Evolutionary conservation across 2,888 invertebrate genomes (phyloP), one percentile per base, ranked within the genome.

Genomic region (Alitta virens): DNA sequence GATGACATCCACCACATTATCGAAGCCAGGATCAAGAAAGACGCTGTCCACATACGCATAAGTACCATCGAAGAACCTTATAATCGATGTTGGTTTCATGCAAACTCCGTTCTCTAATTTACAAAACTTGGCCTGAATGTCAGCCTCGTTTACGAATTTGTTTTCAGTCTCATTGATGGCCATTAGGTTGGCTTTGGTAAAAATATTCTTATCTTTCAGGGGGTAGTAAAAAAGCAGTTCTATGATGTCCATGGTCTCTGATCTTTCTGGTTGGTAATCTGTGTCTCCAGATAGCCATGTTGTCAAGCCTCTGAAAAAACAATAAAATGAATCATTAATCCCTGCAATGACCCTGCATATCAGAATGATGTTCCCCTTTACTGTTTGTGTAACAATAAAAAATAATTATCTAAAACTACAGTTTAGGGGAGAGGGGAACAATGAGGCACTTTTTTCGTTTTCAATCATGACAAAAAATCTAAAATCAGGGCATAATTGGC

Each of bases 151-250:
- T 46, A 52, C 26, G 42, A 63, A 60, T 25, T 56, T 53, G 16
- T 71, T 59, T 59, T 75, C 74, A 1, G 75, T 68, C 1, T 61
- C 53, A 40, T 70, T 53, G 16, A 77, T 75, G 42, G 46, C 49
- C 51, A 68, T 46, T 9, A 77, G 62, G 52, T 71, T 72, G 2
- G 64, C 58, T 57, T 65, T 64, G 0, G 74, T 74, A 55, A 76
- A 73, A 12, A 77, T 65, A 55, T 76, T 77, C 55, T 76, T 76
- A 7, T 56, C 53, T 2, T 46, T 26, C 33, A 25, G 7, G 24
- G 27, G 12, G 12, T 33, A 33, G 2, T 49, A n/a, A 50, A 24
- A 56, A 16, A 60, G 12, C 24, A 53, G 2, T 9, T 26, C 21
- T 27, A 61, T 25, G 1, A 21, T 14, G 42, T 61, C 52, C 2